Percentiles rank a stretch among this genome's conserved stretches.
phyloP scores from a whole-genome alignment of 1,140 invertebrate genomes.

The Diploscapter pachys region DNA sequence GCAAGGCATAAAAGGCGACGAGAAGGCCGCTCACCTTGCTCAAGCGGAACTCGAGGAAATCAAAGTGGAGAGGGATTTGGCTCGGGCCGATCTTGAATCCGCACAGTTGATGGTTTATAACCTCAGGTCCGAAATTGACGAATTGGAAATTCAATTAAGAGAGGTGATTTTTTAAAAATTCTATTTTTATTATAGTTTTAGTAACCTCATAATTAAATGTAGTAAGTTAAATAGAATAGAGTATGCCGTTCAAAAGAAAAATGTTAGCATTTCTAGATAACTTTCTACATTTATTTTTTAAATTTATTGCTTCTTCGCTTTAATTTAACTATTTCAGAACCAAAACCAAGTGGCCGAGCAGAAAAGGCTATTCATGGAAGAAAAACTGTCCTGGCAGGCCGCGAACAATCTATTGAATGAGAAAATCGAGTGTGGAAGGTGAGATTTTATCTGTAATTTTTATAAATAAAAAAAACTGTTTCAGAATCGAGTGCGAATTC shows the following conservation, averaged over 20 bases:
- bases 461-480: background rate
- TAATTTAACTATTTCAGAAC: too few relatives aligned
- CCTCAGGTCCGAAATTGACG: conserved; percentile 31
- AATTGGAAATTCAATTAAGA: conserved; percentile 27
- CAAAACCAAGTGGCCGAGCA: too few relatives aligned
- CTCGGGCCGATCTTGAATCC: conserved; percentile 30
- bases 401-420: conserved; percentile 23
- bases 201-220: too few relatives aligned
- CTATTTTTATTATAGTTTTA: too few relatives aligned
- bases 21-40: conserved; percentile 21
- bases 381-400: conserved; percentile 19
- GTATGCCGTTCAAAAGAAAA: too few relatives aligned
- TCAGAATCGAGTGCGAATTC: conserved; percentile 25
- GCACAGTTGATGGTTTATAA: conserved; percentile 34
- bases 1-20: conserved; percentile 19
- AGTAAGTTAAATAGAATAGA: too few relatives aligned
- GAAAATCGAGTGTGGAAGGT: conserved; percentile 28
- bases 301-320: too few relatives aligned
- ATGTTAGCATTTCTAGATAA: too few relatives aligned
- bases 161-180: background rate
- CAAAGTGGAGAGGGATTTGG: conserved; percentile 28
- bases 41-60: conserved; percentile 33
- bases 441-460: background rate
- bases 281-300: too few relatives aligned
- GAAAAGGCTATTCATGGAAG: conserved; percentile 3